These are phyloP conservation scores for Magallana nippona DNA, from an alignment of 2,888 invertebrate genomes.

Conservation along the genomic window DNA sequence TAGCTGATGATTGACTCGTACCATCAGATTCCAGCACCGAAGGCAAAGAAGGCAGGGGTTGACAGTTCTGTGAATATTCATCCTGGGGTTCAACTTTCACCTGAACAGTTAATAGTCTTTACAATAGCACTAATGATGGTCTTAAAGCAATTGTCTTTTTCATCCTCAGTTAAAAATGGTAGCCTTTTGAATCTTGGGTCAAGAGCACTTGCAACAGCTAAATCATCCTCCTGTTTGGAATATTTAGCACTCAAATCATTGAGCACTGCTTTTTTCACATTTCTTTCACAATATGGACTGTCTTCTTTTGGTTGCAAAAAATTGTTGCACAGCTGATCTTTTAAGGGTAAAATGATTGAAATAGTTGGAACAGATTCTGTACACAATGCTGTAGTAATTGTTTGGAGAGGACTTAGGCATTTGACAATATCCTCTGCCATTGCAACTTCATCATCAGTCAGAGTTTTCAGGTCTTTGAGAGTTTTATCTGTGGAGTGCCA, in stretches of 20 bases:
- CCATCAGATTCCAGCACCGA: no score
- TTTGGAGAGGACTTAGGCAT: conserved; percentile 38
- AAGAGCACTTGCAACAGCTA: conserved; percentile 29
- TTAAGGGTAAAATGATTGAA: conserved; percentile 41
- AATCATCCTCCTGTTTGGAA: conserved; percentile 1
- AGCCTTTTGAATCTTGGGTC: conserved; percentile 32
- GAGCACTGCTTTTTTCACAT: conserved; percentile 2
- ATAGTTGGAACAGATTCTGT: conserved; percentile 39
- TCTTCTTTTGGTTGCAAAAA: conserved; percentile 27
- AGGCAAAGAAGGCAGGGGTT: not conserved
- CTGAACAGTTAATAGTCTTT: not conserved
- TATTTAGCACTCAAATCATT: not conserved
- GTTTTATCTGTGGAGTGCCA: conserved; percentile 40
- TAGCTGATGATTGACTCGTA: no score
- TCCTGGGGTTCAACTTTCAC: not conserved
- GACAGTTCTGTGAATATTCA: not conserved
- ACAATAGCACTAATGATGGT: not conserved
- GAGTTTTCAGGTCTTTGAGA: not conserved
- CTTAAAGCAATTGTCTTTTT: not conserved
- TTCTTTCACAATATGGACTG: not conserved
- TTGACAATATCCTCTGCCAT: conserved; percentile 42
- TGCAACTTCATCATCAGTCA: conserved; percentile 38
- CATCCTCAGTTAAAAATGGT: conserved; percentile 17
- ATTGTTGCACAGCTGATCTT: not conserved
- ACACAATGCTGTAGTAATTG: conserved; percentile 39